These are phyloP conservation scores for Cossypha dichroa DNA, from an alignment of 2,797 vertebrate species.

Conservation along the genomic window DNA sequence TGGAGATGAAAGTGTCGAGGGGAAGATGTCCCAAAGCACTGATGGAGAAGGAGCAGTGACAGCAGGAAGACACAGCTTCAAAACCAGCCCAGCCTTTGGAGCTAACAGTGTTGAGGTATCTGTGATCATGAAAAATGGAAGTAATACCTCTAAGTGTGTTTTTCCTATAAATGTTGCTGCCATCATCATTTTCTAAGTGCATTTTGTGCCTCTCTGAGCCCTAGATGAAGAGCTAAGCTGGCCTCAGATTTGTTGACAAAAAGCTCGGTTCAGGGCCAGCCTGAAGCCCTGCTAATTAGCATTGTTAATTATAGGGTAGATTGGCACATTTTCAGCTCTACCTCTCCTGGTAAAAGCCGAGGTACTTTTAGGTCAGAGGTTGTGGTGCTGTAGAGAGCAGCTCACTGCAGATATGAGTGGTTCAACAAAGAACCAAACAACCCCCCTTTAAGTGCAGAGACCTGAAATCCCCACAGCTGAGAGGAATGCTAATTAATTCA, in stretches of 20 bases:
- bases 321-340: neutral
- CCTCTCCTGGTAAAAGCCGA: rapidly evolving
- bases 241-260: neutral
- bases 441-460: neutral
- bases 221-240: neutral
- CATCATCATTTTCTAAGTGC: neutral
- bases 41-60: neutral
- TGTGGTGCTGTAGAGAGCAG: neutral
- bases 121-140: conserved; percentile 32
- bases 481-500: neutral
- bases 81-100: neutral
- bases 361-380: neutral
- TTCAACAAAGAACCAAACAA: neutral
- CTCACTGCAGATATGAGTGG: neutral
- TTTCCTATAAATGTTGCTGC: neutral
- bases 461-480: rapidly evolving
- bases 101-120: neutral
- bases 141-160: neutral
- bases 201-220: neutral
- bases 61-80: neutral
- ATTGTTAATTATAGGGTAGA: neutral
- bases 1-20: neutral
- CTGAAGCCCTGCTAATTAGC: neutral
- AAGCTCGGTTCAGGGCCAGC: neutral
- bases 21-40: neutral